Base-by-base conservation (phyloP, 2,888 invertebrate species). In the Drosophila neotestacea region DNA sequence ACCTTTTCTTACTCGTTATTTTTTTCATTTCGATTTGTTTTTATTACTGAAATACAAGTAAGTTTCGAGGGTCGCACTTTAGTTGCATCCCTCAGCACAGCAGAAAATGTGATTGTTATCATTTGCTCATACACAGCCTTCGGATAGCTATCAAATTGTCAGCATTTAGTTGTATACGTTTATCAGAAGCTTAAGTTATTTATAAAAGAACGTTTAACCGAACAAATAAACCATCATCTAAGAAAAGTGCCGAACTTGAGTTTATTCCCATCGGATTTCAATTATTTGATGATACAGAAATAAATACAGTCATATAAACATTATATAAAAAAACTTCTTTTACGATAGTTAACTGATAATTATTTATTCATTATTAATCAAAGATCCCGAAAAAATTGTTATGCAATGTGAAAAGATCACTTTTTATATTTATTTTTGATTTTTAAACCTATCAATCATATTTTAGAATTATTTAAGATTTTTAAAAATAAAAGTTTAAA, bases 1-100 rank as follows among this genome's bases (percentile, higher is more conserved):
- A 46, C 54, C 67, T 16, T 58, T 44, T 52, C 46, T 39, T 22
- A 22, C 22, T 34, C 28, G 39, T 36, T 13, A 28, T 34, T 32
- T 34, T 32, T 32, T 65, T 36, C 28, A 48, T 41, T 42, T 27
- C 32, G 54, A 50, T 54, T 48, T 56, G 39, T 7, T 32, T 32
- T 32, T 32, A 32, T 32, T 32, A 32, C 32, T 32, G 6, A 32
- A 6, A 32, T 32, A 32, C 54, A 66, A 72, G n/a, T n/a, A 36
- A 36, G 4, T 36, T 11, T 36, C 4, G 36, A 39, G 13, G 39
- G 13, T 39, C 39, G n/a, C 39, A 4, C n/a, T 36, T 36, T 36
- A 39, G 39, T 39, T 39, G 6, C 39, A 36, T 36, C 36, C 36
- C 36, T 38, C 38, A 6, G n/a, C 38, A 38, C 0, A 10, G 4